phyloP scores from a whole-genome alignment of 2,888 invertebrate genomes.

The Orchesellides sinensis region DNA sequence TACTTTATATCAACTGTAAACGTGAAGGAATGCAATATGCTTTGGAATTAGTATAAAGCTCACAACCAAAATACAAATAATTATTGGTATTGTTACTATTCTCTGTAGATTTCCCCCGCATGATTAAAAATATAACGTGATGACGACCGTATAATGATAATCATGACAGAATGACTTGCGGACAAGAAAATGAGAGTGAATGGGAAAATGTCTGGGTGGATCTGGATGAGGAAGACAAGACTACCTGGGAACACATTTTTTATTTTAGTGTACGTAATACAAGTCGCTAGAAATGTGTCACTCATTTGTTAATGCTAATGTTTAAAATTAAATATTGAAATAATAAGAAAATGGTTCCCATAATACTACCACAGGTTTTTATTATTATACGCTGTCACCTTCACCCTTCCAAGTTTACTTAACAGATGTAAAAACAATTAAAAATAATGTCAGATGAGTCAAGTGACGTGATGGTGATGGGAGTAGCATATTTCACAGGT shows the following conservation, averaged over 20 bases:
- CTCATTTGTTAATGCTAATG: slow-evolving; percentile 22
- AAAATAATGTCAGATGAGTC: neutral
- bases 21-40: neutral
- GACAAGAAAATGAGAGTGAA: neutral
- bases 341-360: neutral
- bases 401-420: neutral
- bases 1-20: neutral
- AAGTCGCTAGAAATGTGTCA: slow-evolving; percentile 17
- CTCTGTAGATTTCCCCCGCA: too few relatives aligned
- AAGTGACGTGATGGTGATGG: neutral
- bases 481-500: slow-evolving; percentile 1
- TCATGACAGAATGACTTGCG: neutral
- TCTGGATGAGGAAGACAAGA: too few relatives aligned
- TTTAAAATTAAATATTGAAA: too few relatives aligned
- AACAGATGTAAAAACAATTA: neutral
- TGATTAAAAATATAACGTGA: neutral
- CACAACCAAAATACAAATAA: neutral
- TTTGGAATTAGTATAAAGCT: neutral
- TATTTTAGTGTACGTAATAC: neutral
- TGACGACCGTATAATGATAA: too few relatives aligned
- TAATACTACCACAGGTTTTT: too few relatives aligned
- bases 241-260: neutral
- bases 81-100: neutral
- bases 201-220: neutral
- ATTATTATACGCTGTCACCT: slow-evolving; percentile 5